A percentile compares a stretch with the other conserved stretches of the same genome.
Evolutionary conservation across 2,888 invertebrate genomes (phyloP).

Genomic region (Ferdinandea cuprea): DNA sequence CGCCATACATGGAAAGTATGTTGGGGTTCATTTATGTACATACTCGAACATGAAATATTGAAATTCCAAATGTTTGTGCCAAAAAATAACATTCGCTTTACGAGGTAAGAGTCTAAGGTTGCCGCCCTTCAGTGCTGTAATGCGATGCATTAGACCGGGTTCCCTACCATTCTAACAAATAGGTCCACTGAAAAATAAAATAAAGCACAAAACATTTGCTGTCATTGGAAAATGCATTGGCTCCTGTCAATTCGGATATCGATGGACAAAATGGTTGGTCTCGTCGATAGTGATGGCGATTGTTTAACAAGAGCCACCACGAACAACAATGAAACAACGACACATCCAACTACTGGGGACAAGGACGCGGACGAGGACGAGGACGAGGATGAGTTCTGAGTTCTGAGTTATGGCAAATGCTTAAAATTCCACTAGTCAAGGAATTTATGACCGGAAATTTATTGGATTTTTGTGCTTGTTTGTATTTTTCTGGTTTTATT

Average conservation of each 20-base stretch:
- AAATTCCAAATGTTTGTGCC: neutral
- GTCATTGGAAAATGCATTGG: slow-evolving; percentile 47
- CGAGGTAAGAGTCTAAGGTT: neutral
- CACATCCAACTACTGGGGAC: neutral
- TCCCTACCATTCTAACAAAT: slow-evolving; percentile 27
- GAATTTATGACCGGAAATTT: slow-evolving; percentile 72
- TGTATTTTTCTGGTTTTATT: slow-evolving; percentile 6
- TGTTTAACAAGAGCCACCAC: slow-evolving; percentile 33
- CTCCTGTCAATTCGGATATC: slow-evolving; percentile 49
- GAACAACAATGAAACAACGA: neutral
- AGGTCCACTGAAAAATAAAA: slow-evolving; percentile 14
- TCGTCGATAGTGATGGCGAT: slow-evolving; percentile 26
- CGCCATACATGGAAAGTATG: slow-evolving; percentile 9
- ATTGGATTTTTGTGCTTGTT: slow-evolving; percentile 48
- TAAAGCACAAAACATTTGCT: slow-evolving; percentile 43
- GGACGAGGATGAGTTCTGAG: slow-evolving; percentile 24
- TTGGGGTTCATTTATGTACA: too few relatives aligned
- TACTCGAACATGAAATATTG: slow-evolving; percentile 21
- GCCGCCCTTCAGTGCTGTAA: slow-evolving; percentile 14
- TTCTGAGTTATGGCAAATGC: slow-evolving; percentile 47
- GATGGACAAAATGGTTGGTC: slow-evolving; percentile 51
- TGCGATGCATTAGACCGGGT: slow-evolving; percentile 9
- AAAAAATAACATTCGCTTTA: neutral
- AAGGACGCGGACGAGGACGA: too few relatives aligned
- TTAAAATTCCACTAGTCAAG: slow-evolving; percentile 61